Evolutionary conservation across 2,113 vertebrate species (phyloP), one percentile per base, ranked within the genome.

Genomic region (Trogon melanurus): DNA sequence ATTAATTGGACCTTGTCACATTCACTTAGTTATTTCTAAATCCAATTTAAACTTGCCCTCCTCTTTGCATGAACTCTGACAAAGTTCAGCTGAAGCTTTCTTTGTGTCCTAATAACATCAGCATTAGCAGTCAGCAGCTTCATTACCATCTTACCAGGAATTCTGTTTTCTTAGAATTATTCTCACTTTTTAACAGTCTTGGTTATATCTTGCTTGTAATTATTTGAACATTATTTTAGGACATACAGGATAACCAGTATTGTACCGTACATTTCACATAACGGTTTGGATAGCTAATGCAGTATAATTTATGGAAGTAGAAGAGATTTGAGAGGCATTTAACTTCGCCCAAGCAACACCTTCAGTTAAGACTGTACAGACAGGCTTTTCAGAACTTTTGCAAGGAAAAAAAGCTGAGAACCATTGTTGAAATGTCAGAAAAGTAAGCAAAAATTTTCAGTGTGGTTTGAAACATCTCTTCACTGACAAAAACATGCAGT

Each of bases 1-100:
- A 83, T 88, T 78, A 88, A 76, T 67, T 76, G 90, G 83, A 71
- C 51, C 81, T 75, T 78, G 38, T 84, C 91, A 89, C 75, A 53
- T 91, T 93, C 11, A 0, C 47, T 85, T 65, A 70, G 72, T 44
- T 88, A 64, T 91, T 86, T 79, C 88, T 81, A 91, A 88, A 93
- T 79, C 89, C 51, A 95, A 84, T 84, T 95, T 89, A 92, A 95
- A 91, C 88, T 78, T 92, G 65, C 64, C 47, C 51, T 95, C 16
- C 48, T 92, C 76, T 90, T 85, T 26, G 60, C 38, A 10, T 47
- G 48, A 96, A 95, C 86, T 91, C 65, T 67, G 64, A 58, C 83
- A 67, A 89, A 91, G 88, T 92, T 95, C 91, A 91, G 20, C 15
- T 9, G 11, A 91, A 93, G 51, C 47, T 75, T 90, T 76, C 82